These are phyloP conservation scores for Plotosus lineatus DNA, from an alignment of 2,113 vertebrate genomes.

Conservation along the genomic window DNA sequence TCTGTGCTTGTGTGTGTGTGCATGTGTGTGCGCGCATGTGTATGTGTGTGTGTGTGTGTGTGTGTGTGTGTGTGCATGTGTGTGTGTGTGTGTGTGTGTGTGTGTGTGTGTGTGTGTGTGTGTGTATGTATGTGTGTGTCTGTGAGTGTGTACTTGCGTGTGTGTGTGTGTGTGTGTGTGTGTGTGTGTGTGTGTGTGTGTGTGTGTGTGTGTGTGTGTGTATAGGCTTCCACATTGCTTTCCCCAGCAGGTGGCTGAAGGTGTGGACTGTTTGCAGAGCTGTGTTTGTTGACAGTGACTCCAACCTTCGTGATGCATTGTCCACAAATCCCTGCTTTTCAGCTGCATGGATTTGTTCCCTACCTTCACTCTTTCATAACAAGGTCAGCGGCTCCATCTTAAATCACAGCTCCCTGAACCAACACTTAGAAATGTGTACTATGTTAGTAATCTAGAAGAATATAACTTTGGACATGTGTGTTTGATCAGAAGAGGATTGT, in stretches of 20 bases:
- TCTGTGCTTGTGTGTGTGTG: slow-evolving; percentile 35
- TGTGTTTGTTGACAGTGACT: slow-evolving; percentile 56
- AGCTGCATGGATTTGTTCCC: neutral
- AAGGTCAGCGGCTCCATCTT: neutral
- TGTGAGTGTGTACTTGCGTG: no score
- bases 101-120: slow-evolving; percentile 32
- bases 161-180: no score
- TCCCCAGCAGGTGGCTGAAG: slow-evolving; percentile 53
- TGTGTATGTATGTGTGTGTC: no score
- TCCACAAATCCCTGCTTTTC: slow-evolving; percentile 52
- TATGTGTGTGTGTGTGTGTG: slow-evolving; percentile 30
- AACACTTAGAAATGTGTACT: slow-evolving; percentile 11
- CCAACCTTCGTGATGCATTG: slow-evolving; percentile 44
- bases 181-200: slow-evolving; percentile 15
- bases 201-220: slow-evolving; percentile 30
- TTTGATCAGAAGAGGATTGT: neutral
- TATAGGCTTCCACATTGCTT: slow-evolving; percentile 30
- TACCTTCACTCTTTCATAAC: slow-evolving; percentile 12
- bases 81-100: slow-evolving; percentile 30
- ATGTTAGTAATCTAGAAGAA: slow-evolving; percentile 10
- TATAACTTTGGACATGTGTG: neutral
- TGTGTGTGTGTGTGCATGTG: slow-evolving; percentile 38
- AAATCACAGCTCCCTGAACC: neutral
- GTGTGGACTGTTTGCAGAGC: slow-evolving; percentile 53
- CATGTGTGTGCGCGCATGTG: slow-evolving; percentile 16